Base-by-base conservation (phyloP, 1,140 invertebrate species). In the Psilanteris sp. region DNA sequence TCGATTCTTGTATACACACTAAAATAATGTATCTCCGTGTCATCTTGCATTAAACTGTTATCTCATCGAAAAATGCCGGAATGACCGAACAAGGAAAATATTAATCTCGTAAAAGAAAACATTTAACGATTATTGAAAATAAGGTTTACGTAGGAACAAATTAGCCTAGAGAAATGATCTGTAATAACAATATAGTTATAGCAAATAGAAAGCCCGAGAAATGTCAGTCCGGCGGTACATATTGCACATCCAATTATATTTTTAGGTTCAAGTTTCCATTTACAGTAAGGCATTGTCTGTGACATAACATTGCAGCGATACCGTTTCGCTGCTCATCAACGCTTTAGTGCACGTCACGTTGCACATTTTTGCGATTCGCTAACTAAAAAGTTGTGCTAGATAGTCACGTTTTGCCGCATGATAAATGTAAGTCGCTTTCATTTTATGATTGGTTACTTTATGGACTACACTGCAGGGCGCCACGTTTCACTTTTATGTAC, bases 401-500 rank as follows among this genome's bases (percentile, higher is more conserved):
- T 34, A 44, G 66, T 71, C 66, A 71, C 55, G 68, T 72, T 72
- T 55, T 34, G 44, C 41, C 11, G 24, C 50, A 57, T 41, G 57
- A 64, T 72, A 55, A 72, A 72, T 72, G 55, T 39, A 62, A 55
- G 18, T 50, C 50, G 62, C 64, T 68, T 68, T 68, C 55, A 18
- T 64, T 76, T 68, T 76, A 68, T 41, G 72, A 70, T 59, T 57
- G 57, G 57, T 54, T 57, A 46, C 48, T 41, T 62, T 39, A 57
- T 43, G 57, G 36, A 52, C 39, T 67, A 37, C 39, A 68, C 64
- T 57, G 41, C 59, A 64, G 59, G 34, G 41, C 57, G 55, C 55
- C 48, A 55, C 48, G 48, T 72, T 55, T 55, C 55, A 72, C 57
- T 70, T 66, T 73, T 73, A 66, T 66, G 46, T 37, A 41, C 37